A percentile compares a stretch with the other conserved stretches of the same genome.
These are phyloP conservation scores for Xanthia icteritia DNA, from an alignment of 2,888 invertebrate genomes.

Conservation along the genomic window DNA sequence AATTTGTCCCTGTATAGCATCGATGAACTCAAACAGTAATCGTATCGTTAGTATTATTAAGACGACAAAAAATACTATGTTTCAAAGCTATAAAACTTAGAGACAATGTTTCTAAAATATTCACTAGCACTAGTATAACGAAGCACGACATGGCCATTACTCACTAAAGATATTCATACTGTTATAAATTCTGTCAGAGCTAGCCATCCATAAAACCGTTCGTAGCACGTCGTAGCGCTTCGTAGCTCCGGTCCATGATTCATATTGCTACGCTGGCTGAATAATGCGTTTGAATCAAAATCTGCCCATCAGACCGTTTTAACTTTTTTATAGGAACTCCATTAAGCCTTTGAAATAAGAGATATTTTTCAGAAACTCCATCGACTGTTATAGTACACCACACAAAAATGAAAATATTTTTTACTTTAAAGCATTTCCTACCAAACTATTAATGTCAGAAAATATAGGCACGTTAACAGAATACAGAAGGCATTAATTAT, in stretches of 20 bases:
- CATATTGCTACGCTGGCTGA: constrained; percentile 77
- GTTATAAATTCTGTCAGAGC: constrained; percentile 35
- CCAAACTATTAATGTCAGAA: background rate
- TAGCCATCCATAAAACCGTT: constrained; percentile 57
- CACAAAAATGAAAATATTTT: background rate
- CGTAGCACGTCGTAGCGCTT: constrained; percentile 46
- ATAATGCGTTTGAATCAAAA: constrained; percentile 76
- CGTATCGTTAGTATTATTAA: background rate
- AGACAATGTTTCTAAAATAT: constrained; percentile 4
- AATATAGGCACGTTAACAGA: background rate
- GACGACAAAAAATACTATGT: background rate
- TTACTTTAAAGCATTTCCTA: background rate
- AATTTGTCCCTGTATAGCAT: background rate
- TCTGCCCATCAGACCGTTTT: constrained; percentile 73
- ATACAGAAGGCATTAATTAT: background rate
- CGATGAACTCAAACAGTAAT: background rate
- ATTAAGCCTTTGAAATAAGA: constrained; percentile 51
- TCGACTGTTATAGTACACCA: background rate
- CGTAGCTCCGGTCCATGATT: constrained; percentile 70
- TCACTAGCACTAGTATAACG: constrained; percentile 5
- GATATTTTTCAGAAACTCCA: constrained; percentile 26
- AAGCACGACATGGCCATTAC: constrained; percentile 41
- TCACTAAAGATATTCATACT: constrained; percentile 36
- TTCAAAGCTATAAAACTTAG: constrained; percentile 3
- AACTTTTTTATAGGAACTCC: constrained; percentile 57